A percentile compares a stretch with the other conserved stretches of the same genome.
phyloP scores from a whole-genome alignment of 2,888 invertebrate genomes.

The Heliconius erato region DNA sequence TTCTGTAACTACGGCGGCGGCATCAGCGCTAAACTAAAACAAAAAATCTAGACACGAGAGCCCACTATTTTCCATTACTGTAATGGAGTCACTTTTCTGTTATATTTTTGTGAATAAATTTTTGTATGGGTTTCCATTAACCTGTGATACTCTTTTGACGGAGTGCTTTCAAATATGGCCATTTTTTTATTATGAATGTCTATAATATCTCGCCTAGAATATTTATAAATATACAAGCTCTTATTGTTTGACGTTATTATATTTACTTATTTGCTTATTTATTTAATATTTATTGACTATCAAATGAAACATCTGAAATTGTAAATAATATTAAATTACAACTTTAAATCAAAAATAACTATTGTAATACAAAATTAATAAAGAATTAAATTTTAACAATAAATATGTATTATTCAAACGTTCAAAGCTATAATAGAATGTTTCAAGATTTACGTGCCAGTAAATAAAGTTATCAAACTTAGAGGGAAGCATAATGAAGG shows the following conservation, averaged over 20 bases:
- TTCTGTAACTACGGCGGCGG: constrained; percentile 50
- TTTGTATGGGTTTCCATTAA: constrained; percentile 36
- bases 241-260: background rate
- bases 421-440: constrained; percentile 19
- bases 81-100: constrained; percentile 70
- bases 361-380: background rate
- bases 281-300: background rate
- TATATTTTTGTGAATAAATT: constrained; percentile 68
- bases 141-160: constrained; percentile 35
- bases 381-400: background rate
- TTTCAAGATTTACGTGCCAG: constrained; percentile 29
- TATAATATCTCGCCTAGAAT: background rate
- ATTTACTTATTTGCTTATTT: background rate
- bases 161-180: constrained; percentile 31
- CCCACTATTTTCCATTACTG: constrained; percentile 81
- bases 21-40: constrained; percentile 52
- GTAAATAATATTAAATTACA: background rate
- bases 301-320: background rate
- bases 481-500: constrained; percentile 31
- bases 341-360: background rate
- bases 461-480: constrained; percentile 34
- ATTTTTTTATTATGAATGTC: constrained; percentile 5
- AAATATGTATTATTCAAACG: constrained; percentile 17
- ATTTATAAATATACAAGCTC: background rate
- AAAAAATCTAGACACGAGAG: constrained; percentile 62